These are phyloP conservation scores for Cuniculus paca DNA, from an alignment of 2,797 vertebrate genomes.

Conservation along the genomic window DNA sequence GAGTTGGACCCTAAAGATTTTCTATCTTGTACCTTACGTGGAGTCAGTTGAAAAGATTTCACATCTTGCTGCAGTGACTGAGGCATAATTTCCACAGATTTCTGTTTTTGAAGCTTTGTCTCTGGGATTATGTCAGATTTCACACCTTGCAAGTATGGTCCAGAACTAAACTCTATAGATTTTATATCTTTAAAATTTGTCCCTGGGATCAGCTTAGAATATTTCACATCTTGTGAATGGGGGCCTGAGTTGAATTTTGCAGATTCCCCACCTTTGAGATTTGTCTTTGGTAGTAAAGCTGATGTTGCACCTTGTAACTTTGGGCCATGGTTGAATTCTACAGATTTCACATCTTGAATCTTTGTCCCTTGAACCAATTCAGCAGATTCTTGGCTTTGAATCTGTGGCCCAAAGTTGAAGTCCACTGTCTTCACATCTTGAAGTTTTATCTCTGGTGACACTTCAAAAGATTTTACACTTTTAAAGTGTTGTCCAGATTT, in stretches of 20 bases:
- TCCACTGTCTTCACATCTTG: neutral
- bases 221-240: slow-evolving; percentile 53
- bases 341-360: slow-evolving; percentile 36
- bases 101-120: slow-evolving; percentile 30
- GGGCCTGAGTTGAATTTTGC: neutral
- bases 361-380: slow-evolving; percentile 35
- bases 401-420: slow-evolving; percentile 50
- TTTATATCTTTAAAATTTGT: slow-evolving; percentile 55
- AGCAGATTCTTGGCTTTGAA: slow-evolving; percentile 43
- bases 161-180: neutral
- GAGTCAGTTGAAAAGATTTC: slow-evolving; percentile 30
- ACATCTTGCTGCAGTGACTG: slow-evolving; percentile 4
- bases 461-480: slow-evolving; percentile 19
- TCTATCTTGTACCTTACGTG: slow-evolving; percentile 17
- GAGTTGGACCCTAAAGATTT: slow-evolving; percentile 42
- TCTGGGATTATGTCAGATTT: slow-evolving; percentile 34
- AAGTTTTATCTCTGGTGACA: neutral
- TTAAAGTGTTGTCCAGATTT: slow-evolving; percentile 17
- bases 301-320: slow-evolving; percentile 29
- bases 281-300: slow-evolving; percentile 30
- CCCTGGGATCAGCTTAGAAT: slow-evolving; percentile 20
- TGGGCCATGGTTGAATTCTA: neutral
- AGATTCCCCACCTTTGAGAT: neutral
- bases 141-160: slow-evolving; percentile 15
- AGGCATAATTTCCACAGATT: neutral